Base-by-base conservation (phyloP, 2,113 vertebrate genomes). In the Gambusia affinis region DNA sequence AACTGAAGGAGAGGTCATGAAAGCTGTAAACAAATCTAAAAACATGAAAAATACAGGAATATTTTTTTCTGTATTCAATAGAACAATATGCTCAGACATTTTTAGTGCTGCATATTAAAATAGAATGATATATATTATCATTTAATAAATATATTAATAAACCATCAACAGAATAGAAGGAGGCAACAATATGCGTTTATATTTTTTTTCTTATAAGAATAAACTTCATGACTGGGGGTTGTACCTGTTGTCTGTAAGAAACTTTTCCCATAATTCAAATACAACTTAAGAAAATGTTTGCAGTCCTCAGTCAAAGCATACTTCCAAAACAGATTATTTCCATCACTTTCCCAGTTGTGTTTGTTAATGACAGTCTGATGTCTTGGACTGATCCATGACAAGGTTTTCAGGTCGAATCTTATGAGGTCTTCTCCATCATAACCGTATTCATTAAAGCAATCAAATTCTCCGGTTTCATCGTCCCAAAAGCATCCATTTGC, bases 371-470 rank as follows among this genome's bases (percentile, higher is more conserved):
- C 57, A 24, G 57, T 35, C 27, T 61, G n/a, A 17, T 10, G 35
- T 19, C 19, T 39, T 29, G 33, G 17, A 22, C 35, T 10, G 3
- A 39, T 62, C 70, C 70, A 62, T 42, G 57, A 30, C 10, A 22
- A 1, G 1, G 15, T 12, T 4, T 29, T 29, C 27, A 71, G 35
- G 37, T 71, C 70, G 1, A 71, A 28, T 12, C 8, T 1, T 4
- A 70, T 60, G 12, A 70, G 35, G 51, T 70, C 68, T 27, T 70
- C 31, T 4, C 51, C 51, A 37, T 70, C 70, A 12, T 71, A 62
- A 39, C 70, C 70, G 39, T 27, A 42, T 27, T 61, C 35, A 24
- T 29, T 11, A 62, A 42, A 62, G 11, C 15, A 35, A 4, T 12
- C 28, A 17, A 39, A 4, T 6, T 61, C 14, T 6, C 4, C 15